Conservation (phyloP, 2,113 vertebrate species). For the Laticauda laticaudata region DNA sequence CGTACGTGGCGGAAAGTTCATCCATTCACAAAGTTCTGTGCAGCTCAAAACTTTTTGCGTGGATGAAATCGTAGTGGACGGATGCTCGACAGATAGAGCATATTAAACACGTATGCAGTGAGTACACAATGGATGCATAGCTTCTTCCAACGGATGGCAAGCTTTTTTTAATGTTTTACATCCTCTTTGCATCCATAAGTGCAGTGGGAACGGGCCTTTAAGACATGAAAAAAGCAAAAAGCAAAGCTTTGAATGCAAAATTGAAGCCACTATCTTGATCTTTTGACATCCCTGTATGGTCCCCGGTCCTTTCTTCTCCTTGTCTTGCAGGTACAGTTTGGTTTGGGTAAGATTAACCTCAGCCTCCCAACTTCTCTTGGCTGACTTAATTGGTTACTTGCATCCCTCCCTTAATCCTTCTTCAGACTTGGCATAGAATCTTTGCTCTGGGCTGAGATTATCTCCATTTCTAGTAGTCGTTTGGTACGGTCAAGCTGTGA, state of each 20-base stretch:
- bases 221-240: not conserved
- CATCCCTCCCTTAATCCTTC: not conserved
- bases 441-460: not conserved
- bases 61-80: no score
- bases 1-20: no score
- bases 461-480: not conserved
- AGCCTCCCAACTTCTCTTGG: not conserved
- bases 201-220: no score
- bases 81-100: no score
- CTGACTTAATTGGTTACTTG: not conserved
- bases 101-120: no score
- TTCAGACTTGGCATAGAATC: not conserved
- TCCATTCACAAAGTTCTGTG: no score
- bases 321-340: not conserved
- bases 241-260: not conserved
- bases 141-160: no score
- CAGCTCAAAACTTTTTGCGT: no score
- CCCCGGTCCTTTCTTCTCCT: not conserved
- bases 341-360: not conserved
- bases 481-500: not conserved
- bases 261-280: not conserved
- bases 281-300: not conserved
- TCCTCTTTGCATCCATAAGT: no score
- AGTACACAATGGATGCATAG: no score
- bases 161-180: no score